These are phyloP conservation scores for Poecilus cupreus DNA, from an alignment of 2,888 invertebrate species.

Conservation along the genomic window DNA sequence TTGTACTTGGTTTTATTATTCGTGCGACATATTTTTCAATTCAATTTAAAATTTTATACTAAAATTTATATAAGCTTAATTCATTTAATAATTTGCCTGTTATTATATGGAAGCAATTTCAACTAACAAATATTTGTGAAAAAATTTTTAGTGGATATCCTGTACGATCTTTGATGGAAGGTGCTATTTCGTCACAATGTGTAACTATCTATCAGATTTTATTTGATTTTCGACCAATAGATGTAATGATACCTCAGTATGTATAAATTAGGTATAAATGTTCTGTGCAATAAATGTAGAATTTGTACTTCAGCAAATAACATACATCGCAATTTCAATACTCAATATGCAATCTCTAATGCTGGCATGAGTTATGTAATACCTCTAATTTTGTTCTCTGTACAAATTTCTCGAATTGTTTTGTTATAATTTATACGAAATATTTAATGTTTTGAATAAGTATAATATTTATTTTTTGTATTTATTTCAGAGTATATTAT, in stretches of 20 bases:
- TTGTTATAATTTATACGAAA: slow-evolving; percentile 13
- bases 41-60: too few relatives aligned
- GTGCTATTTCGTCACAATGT: slow-evolving; percentile 49
- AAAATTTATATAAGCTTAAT: too few relatives aligned
- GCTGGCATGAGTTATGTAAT: slow-evolving; percentile 3
- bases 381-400: background rate
- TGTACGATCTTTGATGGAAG: slow-evolving; percentile 28
- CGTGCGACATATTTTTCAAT: too few relatives aligned
- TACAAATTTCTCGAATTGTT: slow-evolving; percentile 46
- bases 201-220: slow-evolving; percentile 17
- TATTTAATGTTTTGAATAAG: slow-evolving; percentile 18
- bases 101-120: too few relatives aligned
- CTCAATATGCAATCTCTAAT: slow-evolving; percentile 40
- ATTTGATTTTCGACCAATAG: slow-evolving; percentile 52
- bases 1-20: too few relatives aligned
- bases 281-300: slow-evolving; percentile 58
- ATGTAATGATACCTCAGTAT: slow-evolving; percentile 52
- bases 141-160: background rate
- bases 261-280: slow-evolving; percentile 45
- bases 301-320: slow-evolving; percentile 58
- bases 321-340: slow-evolving; percentile 49
- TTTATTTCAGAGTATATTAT: slow-evolving; percentile 56
- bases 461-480: slow-evolving; percentile 43
- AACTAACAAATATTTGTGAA: background rate
- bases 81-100: too few relatives aligned